phyloP scores from a whole-genome alignment of 1,140 invertebrate species.

The Pentalonia nigronervosa region DNA sequence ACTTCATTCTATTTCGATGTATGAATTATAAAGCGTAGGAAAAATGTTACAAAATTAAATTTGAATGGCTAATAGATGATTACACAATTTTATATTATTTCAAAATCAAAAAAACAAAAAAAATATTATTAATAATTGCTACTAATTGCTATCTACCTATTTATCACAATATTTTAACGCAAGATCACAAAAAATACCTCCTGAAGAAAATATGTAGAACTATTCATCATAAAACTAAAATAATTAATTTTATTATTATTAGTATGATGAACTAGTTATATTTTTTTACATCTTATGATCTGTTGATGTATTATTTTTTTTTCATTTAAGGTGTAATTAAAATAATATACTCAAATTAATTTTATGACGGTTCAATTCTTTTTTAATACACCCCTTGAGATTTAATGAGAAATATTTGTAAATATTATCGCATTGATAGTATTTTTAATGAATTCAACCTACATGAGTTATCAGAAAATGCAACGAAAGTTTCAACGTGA shows the following conservation, averaged over 20 bases:
- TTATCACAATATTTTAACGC: not conserved
- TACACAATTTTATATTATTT: not conserved
- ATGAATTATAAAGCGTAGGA: not conserved
- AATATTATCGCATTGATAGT: not conserved
- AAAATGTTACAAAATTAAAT: not conserved
- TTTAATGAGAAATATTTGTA: slow-evolving; percentile 39
- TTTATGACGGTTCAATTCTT: slow-evolving; percentile 2
- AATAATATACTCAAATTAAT: not conserved
- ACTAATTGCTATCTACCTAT: too few species aligned
- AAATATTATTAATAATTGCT: not conserved
- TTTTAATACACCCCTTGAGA: not conserved
- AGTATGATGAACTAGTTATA: not conserved
- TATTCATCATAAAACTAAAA: not conserved
- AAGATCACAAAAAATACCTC: not conserved
- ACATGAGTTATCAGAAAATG: not conserved
- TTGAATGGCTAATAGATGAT: not conserved
- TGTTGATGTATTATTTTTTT: not conserved
- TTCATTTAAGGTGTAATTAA: not conserved
- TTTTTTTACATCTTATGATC: not conserved
- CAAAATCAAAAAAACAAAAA: too few species aligned
- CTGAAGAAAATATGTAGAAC: not conserved
- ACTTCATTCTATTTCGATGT: not conserved
- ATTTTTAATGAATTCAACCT: not conserved
- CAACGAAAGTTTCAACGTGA: not conserved
- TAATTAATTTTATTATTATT: not conserved